A percentile compares a stretch with the other conserved stretches of the same genome.
These are phyloP conservation scores for Carassius gibelio DNA, from an alignment of 2,113 vertebrate species.

Conservation along the genomic window DNA sequence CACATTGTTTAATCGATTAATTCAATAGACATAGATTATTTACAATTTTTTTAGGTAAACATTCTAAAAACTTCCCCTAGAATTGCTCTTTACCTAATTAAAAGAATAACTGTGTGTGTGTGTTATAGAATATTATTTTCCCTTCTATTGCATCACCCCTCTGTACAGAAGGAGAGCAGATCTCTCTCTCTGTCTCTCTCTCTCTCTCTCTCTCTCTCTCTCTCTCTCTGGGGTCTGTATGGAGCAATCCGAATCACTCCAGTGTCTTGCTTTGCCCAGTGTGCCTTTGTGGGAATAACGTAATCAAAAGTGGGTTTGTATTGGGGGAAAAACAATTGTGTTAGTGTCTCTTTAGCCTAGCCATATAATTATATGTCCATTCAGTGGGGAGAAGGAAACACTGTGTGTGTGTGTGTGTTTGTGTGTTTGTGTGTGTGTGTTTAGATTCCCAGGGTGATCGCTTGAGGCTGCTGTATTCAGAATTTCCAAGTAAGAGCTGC, in stretches of 20 bases:
- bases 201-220: too few species aligned
- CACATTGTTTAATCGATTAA: too few species aligned
- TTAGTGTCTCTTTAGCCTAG: slow-evolving; percentile 42
- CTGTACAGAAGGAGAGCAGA: too few species aligned
- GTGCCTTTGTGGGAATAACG: not conserved
- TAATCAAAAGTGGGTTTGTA: not conserved
- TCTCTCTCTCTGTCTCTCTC: not conserved
- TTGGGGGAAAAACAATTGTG: not conserved
- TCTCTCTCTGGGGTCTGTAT: slow-evolving; percentile 8
- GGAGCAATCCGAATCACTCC: too few species aligned
- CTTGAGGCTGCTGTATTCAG: slow-evolving; percentile 60
- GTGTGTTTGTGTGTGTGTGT: too few species aligned
- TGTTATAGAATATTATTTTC: slow-evolving; percentile 24
- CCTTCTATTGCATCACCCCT: not conserved
- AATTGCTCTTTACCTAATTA: not conserved
- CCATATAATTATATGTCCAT: not conserved
- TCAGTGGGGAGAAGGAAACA: slow-evolving; percentile 34
- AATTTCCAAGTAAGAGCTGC: slow-evolving; percentile 69
- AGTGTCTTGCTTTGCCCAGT: not conserved
- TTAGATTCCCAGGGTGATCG: slow-evolving; percentile 62
- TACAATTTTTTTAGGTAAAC: not conserved
- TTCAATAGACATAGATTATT: not conserved
- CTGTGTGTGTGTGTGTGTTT: not conserved
- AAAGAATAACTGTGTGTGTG: too few species aligned
- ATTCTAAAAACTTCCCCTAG: not conserved